Evolutionary conservation across 2,888 invertebrate genomes (phyloP).

Genomic region (Synanthedon andrenaeformis): DNA sequence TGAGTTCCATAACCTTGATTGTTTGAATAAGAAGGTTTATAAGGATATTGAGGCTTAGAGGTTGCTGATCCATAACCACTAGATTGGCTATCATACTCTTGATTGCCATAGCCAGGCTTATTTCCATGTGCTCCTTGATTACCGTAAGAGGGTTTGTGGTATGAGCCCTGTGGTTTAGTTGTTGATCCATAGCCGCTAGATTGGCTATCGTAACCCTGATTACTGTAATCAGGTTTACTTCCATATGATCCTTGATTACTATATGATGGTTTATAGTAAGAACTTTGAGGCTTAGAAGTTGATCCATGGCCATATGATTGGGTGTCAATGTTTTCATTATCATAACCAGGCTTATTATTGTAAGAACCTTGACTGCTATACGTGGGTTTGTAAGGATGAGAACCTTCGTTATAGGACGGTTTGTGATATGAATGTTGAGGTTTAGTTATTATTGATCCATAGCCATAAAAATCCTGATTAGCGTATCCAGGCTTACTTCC

Average conservation of each 20-base stretch:
- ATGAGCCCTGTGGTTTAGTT: slow-evolving; percentile 3
- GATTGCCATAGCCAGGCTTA: slow-evolving; percentile 8
- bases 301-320: too few species aligned
- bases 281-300: background rate
- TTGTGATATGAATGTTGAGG: slow-evolving; percentile 3
- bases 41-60: slow-evolving; percentile 4
- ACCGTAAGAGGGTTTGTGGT: slow-evolving; percentile 4
- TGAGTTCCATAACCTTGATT: slow-evolving; percentile 10
- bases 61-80: slow-evolving; percentile 7
- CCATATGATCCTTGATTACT: slow-evolving; percentile 13
- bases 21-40: slow-evolving; percentile 8
- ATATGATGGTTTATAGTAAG: slow-evolving; percentile 4
- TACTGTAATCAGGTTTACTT: slow-evolving; percentile 7
- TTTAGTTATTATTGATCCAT: slow-evolving; percentile 6
- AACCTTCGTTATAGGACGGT: background rate
- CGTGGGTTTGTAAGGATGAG: slow-evolving; percentile 2
- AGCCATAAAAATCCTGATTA: background rate
- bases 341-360: slow-evolving; percentile 9
- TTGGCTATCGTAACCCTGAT: slow-evolving; percentile 9
- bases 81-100: slow-evolving; percentile 13
- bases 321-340: slow-evolving; percentile 3
- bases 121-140: slow-evolving; percentile 5
- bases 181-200: slow-evolving; percentile 1
- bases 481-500: slow-evolving; percentile 3
- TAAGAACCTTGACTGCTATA: slow-evolving; percentile 12